These are phyloP conservation scores for Spodoptera litura DNA, from an alignment of 1,140 invertebrate genomes.

Conservation along the genomic window DNA sequence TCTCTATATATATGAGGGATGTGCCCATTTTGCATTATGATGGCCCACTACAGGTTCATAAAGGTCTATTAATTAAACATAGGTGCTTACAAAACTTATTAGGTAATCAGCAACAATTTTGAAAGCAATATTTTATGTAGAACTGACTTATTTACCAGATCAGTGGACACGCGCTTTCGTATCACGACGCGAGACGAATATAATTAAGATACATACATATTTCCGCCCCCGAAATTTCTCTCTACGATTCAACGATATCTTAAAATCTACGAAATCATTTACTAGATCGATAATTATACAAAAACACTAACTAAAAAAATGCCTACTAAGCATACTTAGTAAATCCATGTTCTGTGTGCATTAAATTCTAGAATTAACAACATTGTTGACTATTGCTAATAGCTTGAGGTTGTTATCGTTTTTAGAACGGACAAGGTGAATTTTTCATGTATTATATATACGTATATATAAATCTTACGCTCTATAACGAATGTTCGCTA, in stretches of 20 bases:
- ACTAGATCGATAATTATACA: constrained; percentile 45
- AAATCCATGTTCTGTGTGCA: constrained; percentile 79
- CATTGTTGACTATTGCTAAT: constrained; percentile 86
- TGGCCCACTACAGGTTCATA: too few species aligned
- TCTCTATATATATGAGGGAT: too few species aligned
- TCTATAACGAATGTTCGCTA: constrained; percentile 83
- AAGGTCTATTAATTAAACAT: too few species aligned
- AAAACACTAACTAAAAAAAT: constrained; percentile 46
- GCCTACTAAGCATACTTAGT: constrained; percentile 45
- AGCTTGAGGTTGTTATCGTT: constrained; percentile 86
- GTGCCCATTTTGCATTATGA: too few species aligned
- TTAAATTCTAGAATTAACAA: constrained; percentile 82
- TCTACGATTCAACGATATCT: constrained; percentile 38
- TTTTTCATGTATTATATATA: constrained; percentile 85
- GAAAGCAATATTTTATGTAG: neutral
- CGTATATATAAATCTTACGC: constrained; percentile 79
- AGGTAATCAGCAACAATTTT: neutral
- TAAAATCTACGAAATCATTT: constrained; percentile 41
- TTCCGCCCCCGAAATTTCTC: constrained; percentile 40
- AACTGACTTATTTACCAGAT: neutral
- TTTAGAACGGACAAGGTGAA: constrained; percentile 83
- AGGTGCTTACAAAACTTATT: too few species aligned
- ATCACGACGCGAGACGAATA: constrained; percentile 8
- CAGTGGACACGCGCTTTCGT: neutral
- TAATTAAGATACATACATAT: constrained; percentile 27